A percentile compares a stretch with the other conserved stretches of the same genome.
phyloP scores from a whole-genome alignment of 2,888 invertebrate genomes.

The Ormyrus rosae region DNA sequence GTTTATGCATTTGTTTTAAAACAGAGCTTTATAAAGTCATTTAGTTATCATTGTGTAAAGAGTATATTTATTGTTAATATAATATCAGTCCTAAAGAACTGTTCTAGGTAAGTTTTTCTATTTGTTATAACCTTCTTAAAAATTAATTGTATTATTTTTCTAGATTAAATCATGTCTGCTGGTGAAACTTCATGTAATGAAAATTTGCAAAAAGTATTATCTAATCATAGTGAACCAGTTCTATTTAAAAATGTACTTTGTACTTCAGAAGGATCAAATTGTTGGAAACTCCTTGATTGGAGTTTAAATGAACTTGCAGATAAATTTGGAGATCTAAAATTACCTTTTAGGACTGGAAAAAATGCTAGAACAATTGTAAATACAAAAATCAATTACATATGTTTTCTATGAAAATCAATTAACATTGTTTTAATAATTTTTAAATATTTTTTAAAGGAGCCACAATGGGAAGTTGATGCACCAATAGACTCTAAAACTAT shows the following conservation, averaged over 20 bases:
- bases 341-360: slow-evolving; percentile 79
- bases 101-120: background rate
- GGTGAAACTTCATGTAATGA: background rate
- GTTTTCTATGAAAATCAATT: background rate
- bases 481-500: slow-evolving; percentile 79
- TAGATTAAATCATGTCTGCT: slow-evolving; percentile 15
- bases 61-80: background rate
- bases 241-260: slow-evolving; percentile 77
- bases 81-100: background rate
- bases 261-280: slow-evolving; percentile 65
- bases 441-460: slow-evolving; percentile 72
- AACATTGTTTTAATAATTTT: background rate
- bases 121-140: background rate
- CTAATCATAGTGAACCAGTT: slow-evolving; percentile 76
- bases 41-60: too few species aligned
- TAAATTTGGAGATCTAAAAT: slow-evolving; percentile 78
- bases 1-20: too few species aligned
- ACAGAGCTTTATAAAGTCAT: too few species aligned
- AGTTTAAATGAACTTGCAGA: slow-evolving; percentile 79
- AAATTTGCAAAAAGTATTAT: background rate
- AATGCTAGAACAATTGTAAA: slow-evolving; percentile 72
- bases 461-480: slow-evolving; percentile 89
- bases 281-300: slow-evolving; percentile 81
- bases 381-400: slow-evolving; percentile 5
- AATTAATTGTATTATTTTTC: background rate